These are phyloP conservation scores for Pristionchus fissidentatus DNA, from an alignment of 2,888 invertebrate species.

Conservation along the genomic window DNA sequence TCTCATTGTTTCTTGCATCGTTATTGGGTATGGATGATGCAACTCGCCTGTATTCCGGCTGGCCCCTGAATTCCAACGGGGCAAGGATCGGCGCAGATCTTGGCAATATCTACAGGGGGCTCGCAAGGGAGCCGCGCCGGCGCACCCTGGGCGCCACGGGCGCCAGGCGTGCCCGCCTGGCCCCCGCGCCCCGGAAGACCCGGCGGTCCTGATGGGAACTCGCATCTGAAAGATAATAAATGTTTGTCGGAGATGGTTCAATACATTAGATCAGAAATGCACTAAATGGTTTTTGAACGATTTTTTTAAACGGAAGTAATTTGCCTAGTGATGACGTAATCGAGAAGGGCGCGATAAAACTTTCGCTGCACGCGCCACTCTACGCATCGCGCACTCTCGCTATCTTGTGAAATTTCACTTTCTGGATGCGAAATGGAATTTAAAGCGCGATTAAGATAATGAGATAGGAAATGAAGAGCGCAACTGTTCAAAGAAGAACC, in stretches of 20 bases:
- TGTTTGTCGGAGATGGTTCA: background rate
- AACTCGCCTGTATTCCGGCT: conserved; percentile 59
- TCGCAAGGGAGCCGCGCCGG: conserved; percentile 73
- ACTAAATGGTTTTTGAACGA: no score
- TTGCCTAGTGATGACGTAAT: no score
- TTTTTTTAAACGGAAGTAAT: no score
- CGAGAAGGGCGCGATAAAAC: background rate
- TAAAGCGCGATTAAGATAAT: no score
- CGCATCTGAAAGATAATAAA: conserved; percentile 61
- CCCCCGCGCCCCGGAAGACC: conserved; percentile 71
- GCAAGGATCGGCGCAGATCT: conserved; percentile 70
- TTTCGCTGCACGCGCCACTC: background rate
- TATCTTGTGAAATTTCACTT: conserved; percentile 1
- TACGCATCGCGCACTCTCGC: background rate
- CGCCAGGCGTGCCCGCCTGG: conserved; percentile 52
- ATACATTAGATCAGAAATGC: no score
- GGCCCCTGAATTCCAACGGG: conserved; percentile 69
- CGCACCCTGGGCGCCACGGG: conserved; percentile 62
- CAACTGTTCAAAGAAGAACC: background rate
- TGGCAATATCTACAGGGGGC: conserved; percentile 66
- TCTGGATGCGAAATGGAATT: background rate
- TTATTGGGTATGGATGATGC: background rate
- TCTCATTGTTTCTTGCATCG: background rate
- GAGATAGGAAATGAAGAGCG: background rate
- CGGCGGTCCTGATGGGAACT: conserved; percentile 65